Evolutionary conservation across 2,113 vertebrate species (phyloP).

Genomic region (Sminthopsis crassicaudata): DNA sequence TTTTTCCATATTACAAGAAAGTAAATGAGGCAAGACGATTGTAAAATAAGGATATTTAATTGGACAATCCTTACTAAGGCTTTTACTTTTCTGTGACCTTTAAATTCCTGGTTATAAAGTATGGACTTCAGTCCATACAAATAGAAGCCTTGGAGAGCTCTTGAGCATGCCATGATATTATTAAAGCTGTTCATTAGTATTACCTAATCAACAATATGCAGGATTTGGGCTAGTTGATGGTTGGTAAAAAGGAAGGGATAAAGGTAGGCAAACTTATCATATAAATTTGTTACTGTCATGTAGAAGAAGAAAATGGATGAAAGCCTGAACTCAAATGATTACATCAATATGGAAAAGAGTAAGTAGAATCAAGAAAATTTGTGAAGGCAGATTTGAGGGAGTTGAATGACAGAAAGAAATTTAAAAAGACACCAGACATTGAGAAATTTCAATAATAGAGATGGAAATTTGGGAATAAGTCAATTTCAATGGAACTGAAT

Average conservation of each 20-base stretch:
- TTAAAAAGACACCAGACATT: not conserved
- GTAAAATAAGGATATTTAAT: not conserved
- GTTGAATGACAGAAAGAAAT: not conserved
- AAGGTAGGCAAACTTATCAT: not conserved
- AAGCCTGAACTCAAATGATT: not conserved
- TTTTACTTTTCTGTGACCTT: not conserved
- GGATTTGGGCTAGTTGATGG: not conserved
- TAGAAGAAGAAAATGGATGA: not conserved
- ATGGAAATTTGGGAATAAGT: not conserved
- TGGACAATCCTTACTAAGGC: not conserved
- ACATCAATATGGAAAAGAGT: too few species aligned
- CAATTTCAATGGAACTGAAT: not conserved
- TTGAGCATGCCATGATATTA: not conserved
- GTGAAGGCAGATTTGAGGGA: not conserved
- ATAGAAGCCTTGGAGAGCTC: not conserved
- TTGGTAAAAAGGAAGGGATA: not conserved
- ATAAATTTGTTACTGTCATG: not conserved
- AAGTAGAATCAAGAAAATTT: not conserved
- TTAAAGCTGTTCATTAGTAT: not conserved
- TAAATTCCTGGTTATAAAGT: not conserved
- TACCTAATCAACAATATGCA: not conserved
- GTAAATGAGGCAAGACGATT: not conserved
- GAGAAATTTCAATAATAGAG: not conserved
- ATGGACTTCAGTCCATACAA: not conserved
- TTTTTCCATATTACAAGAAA: not conserved